Evolutionary conservation across 2,888 invertebrate species (phyloP).

Genomic region (Phalangium opilio): DNA sequence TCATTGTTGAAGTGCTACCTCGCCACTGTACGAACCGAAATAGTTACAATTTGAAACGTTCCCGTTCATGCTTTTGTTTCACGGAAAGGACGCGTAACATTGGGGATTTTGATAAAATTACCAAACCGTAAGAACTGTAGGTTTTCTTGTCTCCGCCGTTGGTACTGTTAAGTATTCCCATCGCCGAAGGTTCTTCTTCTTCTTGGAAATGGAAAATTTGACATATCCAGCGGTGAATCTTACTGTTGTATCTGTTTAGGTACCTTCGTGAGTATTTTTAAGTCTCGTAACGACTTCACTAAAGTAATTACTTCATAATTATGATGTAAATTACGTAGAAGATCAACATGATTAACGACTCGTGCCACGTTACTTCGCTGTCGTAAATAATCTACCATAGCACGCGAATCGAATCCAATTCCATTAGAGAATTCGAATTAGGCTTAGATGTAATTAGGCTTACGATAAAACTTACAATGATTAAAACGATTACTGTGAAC

Average conservation of each 20-base stretch:
- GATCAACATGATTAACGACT: conserved; percentile 29
- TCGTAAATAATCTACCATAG: conserved; percentile 25
- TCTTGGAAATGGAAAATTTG: conserved; percentile 11
- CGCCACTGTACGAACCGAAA: conserved; percentile 9
- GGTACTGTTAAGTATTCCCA: conserved; percentile 14
- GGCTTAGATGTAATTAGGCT: too few relatives aligned
- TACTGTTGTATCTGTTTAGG: conserved; percentile 17
- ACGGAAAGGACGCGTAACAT: too few relatives aligned
- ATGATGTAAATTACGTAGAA: conserved; percentile 30
- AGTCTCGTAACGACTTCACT: conserved; percentile 9
- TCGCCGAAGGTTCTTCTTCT: conserved; percentile 9
- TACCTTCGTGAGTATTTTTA: conserved; percentile 1
- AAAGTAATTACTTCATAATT: conserved; percentile 23
- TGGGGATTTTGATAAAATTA: too few relatives aligned
- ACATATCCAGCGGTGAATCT: conserved; percentile 15
- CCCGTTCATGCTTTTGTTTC: too few relatives aligned
- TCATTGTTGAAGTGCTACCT: conserved; percentile 21
- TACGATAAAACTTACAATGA: conserved; percentile 22
- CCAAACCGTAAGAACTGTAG: conserved; percentile 19
- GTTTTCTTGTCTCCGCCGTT: conserved; percentile 16
- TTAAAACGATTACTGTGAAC: conserved; percentile 25
- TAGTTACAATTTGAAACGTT: too few relatives aligned
- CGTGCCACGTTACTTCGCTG: conserved; percentile 29
- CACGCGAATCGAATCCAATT: too few relatives aligned
- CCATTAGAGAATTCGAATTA: too few relatives aligned